A percentile compares a stretch with the other conserved stretches of the same genome.
Conservation (phyloP, 2,797 vertebrate genomes). For the Scarus forsteni region DNA sequence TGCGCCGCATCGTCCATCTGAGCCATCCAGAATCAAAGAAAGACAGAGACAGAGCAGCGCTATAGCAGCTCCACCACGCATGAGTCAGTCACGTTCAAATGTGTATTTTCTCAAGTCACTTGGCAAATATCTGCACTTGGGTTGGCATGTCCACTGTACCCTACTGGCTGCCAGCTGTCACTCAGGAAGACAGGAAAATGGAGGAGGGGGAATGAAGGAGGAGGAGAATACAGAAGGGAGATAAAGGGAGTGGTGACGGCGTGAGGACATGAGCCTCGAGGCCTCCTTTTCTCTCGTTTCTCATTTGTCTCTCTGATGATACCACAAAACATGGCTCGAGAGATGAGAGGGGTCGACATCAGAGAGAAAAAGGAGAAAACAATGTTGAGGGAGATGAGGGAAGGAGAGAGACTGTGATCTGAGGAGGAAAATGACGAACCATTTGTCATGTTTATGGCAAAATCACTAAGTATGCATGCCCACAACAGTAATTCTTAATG, state of each 20-base stretch:
- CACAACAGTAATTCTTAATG: constrained; percentile 43
- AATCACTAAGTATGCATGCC: constrained; percentile 47
- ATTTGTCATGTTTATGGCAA: constrained; percentile 62
- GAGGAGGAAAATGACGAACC: constrained; percentile 37
- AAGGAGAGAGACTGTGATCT: constrained; percentile 1
- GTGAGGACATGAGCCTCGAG: constrained; percentile 76
- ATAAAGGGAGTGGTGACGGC: constrained; percentile 69
- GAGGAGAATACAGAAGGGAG: constrained; percentile 1
- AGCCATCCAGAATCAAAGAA: constrained; percentile 1
- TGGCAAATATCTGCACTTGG: constrained; percentile 76
- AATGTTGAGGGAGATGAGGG: constrained; percentile 41
- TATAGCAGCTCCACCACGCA: constrained; percentile 20
- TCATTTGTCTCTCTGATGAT: constrained; percentile 80
- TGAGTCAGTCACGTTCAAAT: constrained; percentile 67
- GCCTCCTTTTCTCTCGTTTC: constrained; percentile 70
- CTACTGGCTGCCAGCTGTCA: constrained; percentile 88
- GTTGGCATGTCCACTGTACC: constrained; percentile 83
- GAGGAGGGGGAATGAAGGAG: constrained; percentile 55
- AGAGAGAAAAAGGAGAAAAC: constrained; percentile 31
- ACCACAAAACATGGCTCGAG: constrained; percentile 69
- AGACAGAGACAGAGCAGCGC: constrained; percentile 19
- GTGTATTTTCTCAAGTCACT: constrained; percentile 76
- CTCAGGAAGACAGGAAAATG: constrained; percentile 78
- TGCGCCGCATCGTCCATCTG: constrained; percentile 23
- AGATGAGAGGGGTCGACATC: constrained; percentile 58